Base-by-base conservation (phyloP, 2,888 invertebrate species). In the Pachydiplax longipennis region DNA sequence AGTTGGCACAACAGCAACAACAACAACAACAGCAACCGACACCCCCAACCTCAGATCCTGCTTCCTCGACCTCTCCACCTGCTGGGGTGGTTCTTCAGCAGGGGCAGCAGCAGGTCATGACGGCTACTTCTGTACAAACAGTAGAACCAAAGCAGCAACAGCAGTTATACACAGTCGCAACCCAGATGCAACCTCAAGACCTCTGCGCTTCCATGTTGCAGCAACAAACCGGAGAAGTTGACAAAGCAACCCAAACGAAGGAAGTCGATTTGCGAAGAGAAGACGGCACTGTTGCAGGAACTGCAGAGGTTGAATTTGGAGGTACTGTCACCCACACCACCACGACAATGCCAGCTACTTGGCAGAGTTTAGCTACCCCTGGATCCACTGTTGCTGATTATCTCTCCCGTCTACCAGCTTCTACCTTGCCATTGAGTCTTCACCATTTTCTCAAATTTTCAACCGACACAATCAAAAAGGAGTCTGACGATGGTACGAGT, bases 381-480 rank as follows among this genome's bases (percentile, higher is more conserved):
- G 94, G 94, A 8, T 93, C 94, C 2, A 93, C 94, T 25, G 94
- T 96, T 15, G 94, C 94, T 2, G 95, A 95, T 92, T 95, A 95
- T 92, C 93, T 95, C 37, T 93, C 95, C 92, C 93, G 95, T 93
- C 92, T 96, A 93, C 94, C 94, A 92, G 92, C 95, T 92, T 93
- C 94, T 93, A 94, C 95, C 6, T 93, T 95, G 91, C 95, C 96
- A 0, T 93, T 96, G 83, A 95, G 95, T 92, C 93, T 96, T 48
- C 96, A 96, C 92, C 96, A 96, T 91, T 96, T 96, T 93, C 94
- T 96, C 65, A 96, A 96, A 92, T 96, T 96, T 92, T 96, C 96
- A 91, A 94, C 95, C 0, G 95, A 95, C 92, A 94, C 94, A 91
- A 95, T 95, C 92, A 95, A 95, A 92, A 93, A 95, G 82, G 95